phyloP scores from a whole-genome alignment of 2,113 vertebrate genomes.

The Carassius carassius region DNA sequence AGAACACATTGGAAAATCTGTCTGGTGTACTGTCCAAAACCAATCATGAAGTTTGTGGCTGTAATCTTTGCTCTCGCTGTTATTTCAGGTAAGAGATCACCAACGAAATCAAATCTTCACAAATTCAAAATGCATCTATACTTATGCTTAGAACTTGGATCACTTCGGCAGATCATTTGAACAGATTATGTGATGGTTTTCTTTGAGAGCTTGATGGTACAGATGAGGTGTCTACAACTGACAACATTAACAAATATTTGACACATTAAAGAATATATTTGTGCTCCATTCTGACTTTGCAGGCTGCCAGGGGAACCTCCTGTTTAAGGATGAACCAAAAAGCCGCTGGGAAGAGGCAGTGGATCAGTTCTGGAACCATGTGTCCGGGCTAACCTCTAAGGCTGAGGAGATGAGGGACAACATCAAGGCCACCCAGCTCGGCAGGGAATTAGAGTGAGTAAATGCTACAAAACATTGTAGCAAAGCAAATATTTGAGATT shows the following conservation, averaged over 20 bases:
- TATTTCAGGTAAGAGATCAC: conserved; percentile 67
- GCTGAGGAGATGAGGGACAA: conserved; percentile 58
- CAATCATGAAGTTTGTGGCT: conserved; percentile 71
- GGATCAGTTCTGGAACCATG: conserved; percentile 66
- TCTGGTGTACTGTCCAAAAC: conserved; percentile 36
- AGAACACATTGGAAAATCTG: conserved; percentile 13
- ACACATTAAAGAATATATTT: background rate
- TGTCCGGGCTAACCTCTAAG: conserved; percentile 58
- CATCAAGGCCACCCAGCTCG: conserved; percentile 65
- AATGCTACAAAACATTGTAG: background rate
- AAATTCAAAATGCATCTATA: background rate
- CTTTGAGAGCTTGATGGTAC: background rate
- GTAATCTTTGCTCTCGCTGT: conserved; percentile 65
- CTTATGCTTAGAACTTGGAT: background rate
- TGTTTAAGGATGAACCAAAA: conserved; percentile 48
- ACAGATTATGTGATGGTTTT: background rate
- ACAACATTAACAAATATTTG: background rate
- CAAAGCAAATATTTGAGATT: background rate
- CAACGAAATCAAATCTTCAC: background rate
- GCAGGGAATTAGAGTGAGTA: conserved; percentile 78
- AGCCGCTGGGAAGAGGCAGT: conserved; percentile 67
- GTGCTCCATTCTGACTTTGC: background rate
- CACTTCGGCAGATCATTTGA: background rate
- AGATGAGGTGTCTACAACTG: background rate
- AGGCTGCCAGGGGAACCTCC: conserved; percentile 69